Evolutionary conservation across 2,797 vertebrate genomes (phyloP).

Genomic region (Microctenopoma steveboyesi): DNA sequence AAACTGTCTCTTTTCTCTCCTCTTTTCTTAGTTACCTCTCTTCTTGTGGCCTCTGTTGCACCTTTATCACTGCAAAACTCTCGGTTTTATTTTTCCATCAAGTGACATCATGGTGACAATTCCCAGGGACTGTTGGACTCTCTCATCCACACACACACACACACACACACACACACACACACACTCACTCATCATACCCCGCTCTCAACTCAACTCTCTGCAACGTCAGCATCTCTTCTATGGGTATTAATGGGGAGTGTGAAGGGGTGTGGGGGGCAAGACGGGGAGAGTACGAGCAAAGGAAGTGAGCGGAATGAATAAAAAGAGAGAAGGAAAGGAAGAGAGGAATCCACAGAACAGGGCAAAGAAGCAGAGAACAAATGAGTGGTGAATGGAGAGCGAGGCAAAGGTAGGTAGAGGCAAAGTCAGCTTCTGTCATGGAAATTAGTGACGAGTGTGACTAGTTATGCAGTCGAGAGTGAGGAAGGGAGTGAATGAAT

Average conservation of each 20-base stretch:
- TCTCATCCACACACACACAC: neutral
- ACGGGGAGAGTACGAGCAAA: neutral
- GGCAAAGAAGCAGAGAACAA: constrained; percentile 24
- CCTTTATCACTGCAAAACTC: too few relatives aligned
- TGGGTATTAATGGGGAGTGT: constrained; percentile 64
- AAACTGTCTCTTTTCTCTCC: too few relatives aligned
- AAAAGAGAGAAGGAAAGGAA: neutral
- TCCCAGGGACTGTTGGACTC: neutral
- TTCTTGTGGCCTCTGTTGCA: too few relatives aligned
- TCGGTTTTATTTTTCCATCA: too few relatives aligned
- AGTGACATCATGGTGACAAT: constrained; percentile 67
- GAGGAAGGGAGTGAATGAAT: constrained; percentile 11
- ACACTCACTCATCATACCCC: neutral
- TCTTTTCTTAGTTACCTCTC: too few relatives aligned
- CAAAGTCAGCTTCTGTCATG: constrained; percentile 51
- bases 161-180: neutral
- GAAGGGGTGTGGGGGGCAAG: constrained; percentile 48
- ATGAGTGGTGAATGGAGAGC: constrained; percentile 14
- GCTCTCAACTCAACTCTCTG: constrained; percentile 72
- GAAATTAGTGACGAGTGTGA: constrained; percentile 53
- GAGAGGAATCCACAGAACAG: neutral
- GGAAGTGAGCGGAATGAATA: constrained; percentile 12
- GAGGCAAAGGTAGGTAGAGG: constrained; percentile 29
- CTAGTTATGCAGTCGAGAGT: constrained; percentile 45
- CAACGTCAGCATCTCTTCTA: constrained; percentile 88